Evolutionary conservation across 2,888 invertebrate genomes (phyloP).

Genomic region (Amaurobius ferox): DNA sequence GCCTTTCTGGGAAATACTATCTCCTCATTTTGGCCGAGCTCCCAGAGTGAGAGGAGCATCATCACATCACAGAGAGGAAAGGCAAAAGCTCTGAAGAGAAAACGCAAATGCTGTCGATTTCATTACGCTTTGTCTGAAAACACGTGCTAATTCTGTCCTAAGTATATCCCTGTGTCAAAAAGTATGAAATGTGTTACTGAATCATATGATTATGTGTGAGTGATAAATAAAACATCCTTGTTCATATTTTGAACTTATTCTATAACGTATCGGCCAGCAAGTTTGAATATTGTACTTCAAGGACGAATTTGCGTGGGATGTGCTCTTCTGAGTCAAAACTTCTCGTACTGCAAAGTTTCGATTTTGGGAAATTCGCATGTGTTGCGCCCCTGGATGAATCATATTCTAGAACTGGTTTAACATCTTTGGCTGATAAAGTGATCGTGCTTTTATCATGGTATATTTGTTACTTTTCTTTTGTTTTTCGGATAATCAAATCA

Average conservation of each 20-base stretch:
- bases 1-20: constrained; percentile 10
- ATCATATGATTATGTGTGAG: too few relatives aligned
- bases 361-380: background rate
- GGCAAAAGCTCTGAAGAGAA: too few relatives aligned
- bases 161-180: too few relatives aligned
- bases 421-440: too few relatives aligned
- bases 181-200: too few relatives aligned
- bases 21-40: background rate
- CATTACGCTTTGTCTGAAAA: background rate
- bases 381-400: background rate
- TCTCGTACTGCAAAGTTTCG: background rate
- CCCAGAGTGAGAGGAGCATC: background rate
- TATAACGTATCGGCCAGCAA: too few relatives aligned
- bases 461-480: too few relatives aligned
- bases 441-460: too few relatives aligned
- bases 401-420: background rate
- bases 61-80: background rate
- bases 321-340: constrained; percentile 1
- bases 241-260: too few relatives aligned
- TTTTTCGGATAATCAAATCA: too few relatives aligned
- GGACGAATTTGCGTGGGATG: constrained; percentile 40
- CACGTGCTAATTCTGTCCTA: background rate
- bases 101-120: constrained; percentile 4
- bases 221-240: too few relatives aligned
- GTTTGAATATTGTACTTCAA: constrained; percentile 26